Base-by-base conservation (phyloP, 2,797 vertebrate species). In the Xenops minutus region DNA sequence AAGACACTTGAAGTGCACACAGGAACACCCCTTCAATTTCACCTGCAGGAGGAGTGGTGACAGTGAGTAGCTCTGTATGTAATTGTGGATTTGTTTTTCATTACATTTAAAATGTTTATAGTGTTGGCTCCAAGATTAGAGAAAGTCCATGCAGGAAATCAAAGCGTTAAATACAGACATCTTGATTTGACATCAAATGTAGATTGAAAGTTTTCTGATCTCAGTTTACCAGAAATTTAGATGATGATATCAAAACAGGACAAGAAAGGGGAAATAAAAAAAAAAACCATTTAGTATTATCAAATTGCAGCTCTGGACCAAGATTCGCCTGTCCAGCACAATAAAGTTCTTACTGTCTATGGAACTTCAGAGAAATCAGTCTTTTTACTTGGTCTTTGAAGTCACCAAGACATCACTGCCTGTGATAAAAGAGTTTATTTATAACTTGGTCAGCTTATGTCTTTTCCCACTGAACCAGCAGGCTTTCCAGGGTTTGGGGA, bases 401-500 rank as follows among this genome's bases (percentile, higher is more conserved):
- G 97, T 98, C 97, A 97, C 97, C 95, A 97, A 97, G 97, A 98
- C 97, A 98, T 94, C 97, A 97, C 95, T 61, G 96, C 96, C 92
- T 97, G 96, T 97, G 98, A 98, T 98, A 98, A 98, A 98, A 98
- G 98, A 97, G 98, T 98, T 98, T 98, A 98, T 98, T 98, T 98
- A 98, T 98, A 98, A 98, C 98, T 97, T 97, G 95, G 96, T 98
- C 91, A 95, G 97, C 96, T 98, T 98, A 98, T 98, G 98, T 97
- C 98, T 96, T 98, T 98, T 98, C 97, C 96, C 98, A 98, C 96
- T 98, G 97, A 98, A 98, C 94, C 98, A 98, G 98, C 98, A 98
- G 98, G 98, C 96, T 97, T 96, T 98, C 96, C 76, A 97, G 97
- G 96, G 96, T 97, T 98, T 96, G 95, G 95, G 95, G 98, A 98